Percentiles rank a stretch among this genome's conserved stretches.
These are phyloP conservation scores for Palythoa grandiflora DNA, from an alignment of 92 coral and sea anemone species.

Conservation along the genomic window DNA sequence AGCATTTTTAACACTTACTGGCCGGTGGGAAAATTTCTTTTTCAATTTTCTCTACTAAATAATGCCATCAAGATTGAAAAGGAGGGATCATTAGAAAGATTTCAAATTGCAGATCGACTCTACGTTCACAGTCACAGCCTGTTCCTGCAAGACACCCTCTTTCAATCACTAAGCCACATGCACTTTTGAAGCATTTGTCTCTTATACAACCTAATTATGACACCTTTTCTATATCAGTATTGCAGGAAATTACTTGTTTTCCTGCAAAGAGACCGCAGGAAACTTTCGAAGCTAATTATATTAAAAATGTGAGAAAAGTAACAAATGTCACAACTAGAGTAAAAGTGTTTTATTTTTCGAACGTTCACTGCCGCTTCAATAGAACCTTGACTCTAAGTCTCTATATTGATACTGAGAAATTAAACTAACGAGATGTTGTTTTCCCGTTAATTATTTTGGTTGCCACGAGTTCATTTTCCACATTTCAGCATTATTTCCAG, in stretches of 20 bases:
- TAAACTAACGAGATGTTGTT: neutral
- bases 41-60: too few relatives aligned
- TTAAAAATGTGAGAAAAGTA: constrained; percentile 19
- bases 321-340: neutral
- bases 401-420: neutral
- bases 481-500: neutral
- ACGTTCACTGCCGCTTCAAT: neutral
- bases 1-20: too few relatives aligned
- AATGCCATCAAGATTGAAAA: too few relatives aligned
- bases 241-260: neutral
- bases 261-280: constrained; percentile 10
- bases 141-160: neutral
- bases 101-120: too few relatives aligned
- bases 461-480: constrained; percentile 19
- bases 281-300: neutral
- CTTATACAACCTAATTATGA: neutral
- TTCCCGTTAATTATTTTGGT: neutral
- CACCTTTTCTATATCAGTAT: neutral
- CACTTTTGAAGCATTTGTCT: neutral
- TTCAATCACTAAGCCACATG: neutral
- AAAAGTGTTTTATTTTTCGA: neutral
- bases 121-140: neutral
- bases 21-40: too few relatives aligned
- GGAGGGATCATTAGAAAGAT: too few relatives aligned
- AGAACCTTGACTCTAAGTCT: neutral